Base-by-base conservation (phyloP, 2,888 invertebrate species). In the Meganola albula region DNA sequence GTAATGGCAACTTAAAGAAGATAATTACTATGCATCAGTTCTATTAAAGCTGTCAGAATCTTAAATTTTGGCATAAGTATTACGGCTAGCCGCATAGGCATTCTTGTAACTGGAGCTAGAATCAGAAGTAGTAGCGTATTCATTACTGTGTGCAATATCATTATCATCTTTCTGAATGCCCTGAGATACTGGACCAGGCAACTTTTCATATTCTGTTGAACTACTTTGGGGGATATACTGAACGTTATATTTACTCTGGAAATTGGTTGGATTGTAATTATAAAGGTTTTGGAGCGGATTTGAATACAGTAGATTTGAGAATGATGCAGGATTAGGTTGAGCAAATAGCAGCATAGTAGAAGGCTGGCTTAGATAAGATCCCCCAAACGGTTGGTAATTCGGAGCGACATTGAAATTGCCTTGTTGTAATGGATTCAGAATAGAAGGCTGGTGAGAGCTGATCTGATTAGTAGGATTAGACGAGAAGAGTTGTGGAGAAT, bases 81-180 rank as follows among this genome's bases (percentile, higher is more conserved):
- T 66, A 27, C 73, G 70, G 40, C 63, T 66, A 12, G 66, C 50
- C 7, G 67, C 53, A 34, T 79, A 84, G 1, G 66, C 43, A 30
- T 48, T 76, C 37, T 84, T 84, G 37, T 80, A 83, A 27, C 54
- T 71, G 1, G 65, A 48, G 31, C 53, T 73, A 2, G 71, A 53
- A 24, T 83, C 80, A 3, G 76, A 60, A 1, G 75, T 61, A 0
- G 63, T 54, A 10, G 68, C 47, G 23, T 77, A 83, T 16, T 86
- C 85, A 35, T 54, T 62, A 22, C 49, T 70, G 9, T 72, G 74
- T 1, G 55, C 41, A 7, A 74, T 60, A 34, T 83, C 78, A 37
- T 71, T 75, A 8, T 85, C 84, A 10, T 80, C 79, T 37, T 86
- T 86, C 0, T 69, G 44, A n/a, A 63, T 34, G 36, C 48, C 65